Evolutionary conservation across 2,113 vertebrate genomes (phyloP).

Genomic region (Aldabrachelys gigantea): DNA sequence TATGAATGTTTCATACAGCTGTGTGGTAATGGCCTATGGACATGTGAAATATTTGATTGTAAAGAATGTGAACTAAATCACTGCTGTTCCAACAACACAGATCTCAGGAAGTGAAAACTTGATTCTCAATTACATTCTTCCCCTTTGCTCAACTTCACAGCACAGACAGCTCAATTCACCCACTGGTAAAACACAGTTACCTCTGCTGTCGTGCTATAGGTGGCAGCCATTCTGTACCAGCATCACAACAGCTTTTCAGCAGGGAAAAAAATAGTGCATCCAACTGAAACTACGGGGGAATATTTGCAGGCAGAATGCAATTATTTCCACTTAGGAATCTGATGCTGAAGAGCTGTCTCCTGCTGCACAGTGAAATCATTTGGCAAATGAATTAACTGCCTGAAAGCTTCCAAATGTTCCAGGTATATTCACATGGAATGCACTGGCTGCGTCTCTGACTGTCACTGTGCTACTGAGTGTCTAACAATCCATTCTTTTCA

Average conservation of each 20-base stretch:
- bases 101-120: neutral
- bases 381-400: neutral
- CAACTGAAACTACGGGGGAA: neutral
- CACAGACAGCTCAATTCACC: neutral
- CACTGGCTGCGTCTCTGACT: neutral
- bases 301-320: neutral
- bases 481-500: neutral
- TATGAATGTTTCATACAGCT: neutral
- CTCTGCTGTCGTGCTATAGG: neutral
- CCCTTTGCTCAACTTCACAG: neutral
- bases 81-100: neutral
- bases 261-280: neutral
- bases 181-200: neutral
- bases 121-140: neutral
- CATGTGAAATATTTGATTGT: neutral
- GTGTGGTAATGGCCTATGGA: neutral
- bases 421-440: neutral
- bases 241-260: neutral
- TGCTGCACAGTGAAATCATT: neutral
- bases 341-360: neutral
- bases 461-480: neutral
- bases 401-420: neutral
- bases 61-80: neutral
- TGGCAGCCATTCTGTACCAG: neutral
- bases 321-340: neutral